Evolutionary conservation across 1,140 invertebrate genomes (phyloP).

Genomic region (Phenacoccus solenopsis): DNA sequence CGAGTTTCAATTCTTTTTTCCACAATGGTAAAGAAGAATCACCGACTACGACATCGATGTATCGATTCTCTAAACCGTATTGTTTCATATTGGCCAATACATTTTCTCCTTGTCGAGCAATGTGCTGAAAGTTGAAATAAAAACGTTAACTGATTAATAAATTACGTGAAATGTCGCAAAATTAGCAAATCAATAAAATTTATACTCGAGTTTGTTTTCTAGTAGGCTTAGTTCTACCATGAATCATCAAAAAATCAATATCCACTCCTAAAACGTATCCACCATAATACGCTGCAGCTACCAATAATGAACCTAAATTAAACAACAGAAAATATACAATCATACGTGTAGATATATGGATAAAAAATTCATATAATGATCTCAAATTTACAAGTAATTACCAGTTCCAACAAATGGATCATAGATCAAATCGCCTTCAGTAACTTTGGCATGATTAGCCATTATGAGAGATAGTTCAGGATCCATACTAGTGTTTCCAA

Average conservation of each 20-base stretch:
- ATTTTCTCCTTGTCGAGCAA: slow-evolving; percentile 58
- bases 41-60: slow-evolving; percentile 78
- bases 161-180: neutral
- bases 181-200: neutral
- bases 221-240: slow-evolving; percentile 67
- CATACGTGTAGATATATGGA: neutral
- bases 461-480: slow-evolving; percentile 81
- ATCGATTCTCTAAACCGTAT: slow-evolving; percentile 59
- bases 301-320: slow-evolving; percentile 70
- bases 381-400: slow-evolving; percentile 28
- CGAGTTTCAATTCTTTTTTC: slow-evolving; percentile 53
- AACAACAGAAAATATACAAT: neutral
- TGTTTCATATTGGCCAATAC: slow-evolving; percentile 73
- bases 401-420: slow-evolving; percentile 94
- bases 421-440: slow-evolving; percentile 57
- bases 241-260: slow-evolving; percentile 86
- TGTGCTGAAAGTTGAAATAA: slow-evolving; percentile 21
- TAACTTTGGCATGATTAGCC: slow-evolving; percentile 80
- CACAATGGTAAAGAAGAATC: slow-evolving; percentile 77
- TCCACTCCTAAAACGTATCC: slow-evolving; percentile 81
- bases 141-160: no score
- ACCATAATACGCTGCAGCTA: slow-evolving; percentile 82
- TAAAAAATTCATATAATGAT: neutral
- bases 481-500: slow-evolving; percentile 97
- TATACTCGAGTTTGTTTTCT: slow-evolving; percentile 61